phyloP scores from a whole-genome alignment of 2,888 invertebrate genomes.

The Biston betularia region DNA sequence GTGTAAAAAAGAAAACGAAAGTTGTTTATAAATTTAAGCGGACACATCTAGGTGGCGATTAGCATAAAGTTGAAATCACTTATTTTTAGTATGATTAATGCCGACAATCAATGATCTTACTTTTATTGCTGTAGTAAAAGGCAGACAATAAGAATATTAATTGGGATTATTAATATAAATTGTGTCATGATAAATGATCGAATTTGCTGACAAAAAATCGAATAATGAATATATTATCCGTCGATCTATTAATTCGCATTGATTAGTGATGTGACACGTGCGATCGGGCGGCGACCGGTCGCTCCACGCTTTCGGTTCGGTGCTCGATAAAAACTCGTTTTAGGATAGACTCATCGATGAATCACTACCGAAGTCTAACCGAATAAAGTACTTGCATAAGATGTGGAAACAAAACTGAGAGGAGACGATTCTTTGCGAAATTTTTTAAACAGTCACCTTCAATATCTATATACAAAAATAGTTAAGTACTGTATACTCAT shows the following conservation, averaged over 20 bases:
- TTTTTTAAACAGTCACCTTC: slow-evolving; percentile 18
- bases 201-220: slow-evolving; percentile 37
- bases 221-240: slow-evolving; percentile 34
- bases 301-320: slow-evolving; percentile 47
- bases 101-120: slow-evolving; percentile 36
- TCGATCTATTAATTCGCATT: slow-evolving; percentile 33
- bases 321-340: slow-evolving; percentile 80
- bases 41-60: slow-evolving; percentile 57
- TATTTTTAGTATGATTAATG: slow-evolving; percentile 32
- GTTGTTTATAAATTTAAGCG: slow-evolving; percentile 65
- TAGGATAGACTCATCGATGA: slow-evolving; percentile 85
- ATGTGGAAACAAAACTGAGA: slow-evolving; percentile 66
- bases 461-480: not conserved
- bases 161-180: slow-evolving; percentile 38
- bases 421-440: slow-evolving; percentile 55
- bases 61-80: slow-evolving; percentile 47
- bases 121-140: slow-evolving; percentile 31
- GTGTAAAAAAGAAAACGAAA: slow-evolving; percentile 72
- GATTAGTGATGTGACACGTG: slow-evolving; percentile 56
- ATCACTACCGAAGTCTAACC: slow-evolving; percentile 74
- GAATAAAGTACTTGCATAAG: slow-evolving; percentile 81
- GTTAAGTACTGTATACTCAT: not conserved
- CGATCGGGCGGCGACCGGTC: slow-evolving; percentile 39
- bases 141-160: slow-evolving; percentile 32
- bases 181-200: slow-evolving; percentile 43